Conservation (phyloP, 1,140 invertebrate genomes). For the Dreissena polymorpha region DNA sequence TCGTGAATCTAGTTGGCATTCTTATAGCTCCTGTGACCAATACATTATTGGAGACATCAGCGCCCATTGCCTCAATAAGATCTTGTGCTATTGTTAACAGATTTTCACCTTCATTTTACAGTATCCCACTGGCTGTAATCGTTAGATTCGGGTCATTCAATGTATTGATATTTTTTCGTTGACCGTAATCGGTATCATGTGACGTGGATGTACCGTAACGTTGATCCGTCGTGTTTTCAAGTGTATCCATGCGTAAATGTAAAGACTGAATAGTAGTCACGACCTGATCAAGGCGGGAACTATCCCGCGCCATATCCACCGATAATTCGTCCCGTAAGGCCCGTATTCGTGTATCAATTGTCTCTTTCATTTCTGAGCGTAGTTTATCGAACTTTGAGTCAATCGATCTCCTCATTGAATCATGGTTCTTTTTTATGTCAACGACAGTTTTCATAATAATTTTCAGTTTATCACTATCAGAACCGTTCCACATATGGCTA, state of each 20-base stretch:
- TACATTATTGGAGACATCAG: constrained; percentile 26
- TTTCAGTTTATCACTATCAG: constrained; percentile 22
- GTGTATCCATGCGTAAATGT: constrained; percentile 3
- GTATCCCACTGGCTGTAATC: constrained; percentile 18
- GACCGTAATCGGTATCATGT: neutral
- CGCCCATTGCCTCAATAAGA: constrained; percentile 19
- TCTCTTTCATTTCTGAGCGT: constrained; percentile 10
- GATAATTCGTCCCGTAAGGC: constrained; percentile 24
- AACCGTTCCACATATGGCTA: neutral
- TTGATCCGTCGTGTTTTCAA: constrained; percentile 8
- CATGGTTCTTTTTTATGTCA: constrained; percentile 22
- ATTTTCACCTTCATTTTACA: constrained; percentile 31
- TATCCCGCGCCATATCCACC: constrained; percentile 14
- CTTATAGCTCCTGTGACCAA: constrained; percentile 16
- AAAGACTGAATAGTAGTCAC: constrained; percentile 43
- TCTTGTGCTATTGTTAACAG: constrained; percentile 2
- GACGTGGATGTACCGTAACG: constrained; percentile 19
- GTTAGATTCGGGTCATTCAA: constrained; percentile 20
- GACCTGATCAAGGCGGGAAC: constrained; percentile 21
- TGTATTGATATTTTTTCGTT: constrained; percentile 9
- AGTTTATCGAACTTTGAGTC: constrained; percentile 27
- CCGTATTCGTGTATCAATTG: constrained; percentile 25
- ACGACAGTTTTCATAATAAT: constrained; percentile 24
- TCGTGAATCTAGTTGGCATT: constrained; percentile 10
- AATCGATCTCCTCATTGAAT: neutral